Base-by-base conservation (phyloP, 2,113 vertebrate species). In the Condylura cristata region DNA sequence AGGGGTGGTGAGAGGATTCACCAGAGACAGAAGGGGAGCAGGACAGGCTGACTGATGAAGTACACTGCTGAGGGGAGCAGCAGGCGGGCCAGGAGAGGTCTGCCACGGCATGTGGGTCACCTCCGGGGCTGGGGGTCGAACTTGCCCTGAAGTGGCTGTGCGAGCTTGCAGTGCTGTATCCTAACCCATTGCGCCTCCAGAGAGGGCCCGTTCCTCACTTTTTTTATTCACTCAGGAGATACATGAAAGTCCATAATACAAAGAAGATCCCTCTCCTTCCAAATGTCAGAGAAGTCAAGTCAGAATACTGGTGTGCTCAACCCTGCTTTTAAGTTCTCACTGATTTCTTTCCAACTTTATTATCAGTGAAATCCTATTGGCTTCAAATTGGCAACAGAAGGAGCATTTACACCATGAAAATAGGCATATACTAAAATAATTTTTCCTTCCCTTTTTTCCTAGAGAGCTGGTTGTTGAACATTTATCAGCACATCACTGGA, bases 391-490 rank as follows among this genome's bases (percentile, higher is more conserved):
- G 86, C 53, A 85, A 65, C 1, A 3, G 56, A 51, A 37, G 44
- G 79, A 71, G 12, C 65, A 70, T 89, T 88, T 94, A 63, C 14
- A 4, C 11, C 30, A 71, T 10, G 9, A 82, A 30, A 68, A 79
- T 18, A 3, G 30, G 39, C 34, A 90, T 53, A 92, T 7, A 16
- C 26, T 91, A 68, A 46, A 89, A 17, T 44, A 65, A 32, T 83
- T 16, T 56, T 68, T 2, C 24, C 34, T 9, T n/a, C 24, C 13
- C 16, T 17, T 46, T 44, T 70, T 14, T 53, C 30, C 56, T 34
- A 86, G 30, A 91, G 84, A 96, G 72, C 44, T 89, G 32, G 65
- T 30, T 89, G 41, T 80, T 93, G 70, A 56, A 60, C 26, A 44
- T 48, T 83, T 89, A 84, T 0, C 17, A 86, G 70, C 44, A 88